Percentiles rank a stretch among this genome's conserved stretches.
Evolutionary conservation across 2,888 invertebrate species (phyloP).

Genomic region (Dolichomitus sp.): DNA sequence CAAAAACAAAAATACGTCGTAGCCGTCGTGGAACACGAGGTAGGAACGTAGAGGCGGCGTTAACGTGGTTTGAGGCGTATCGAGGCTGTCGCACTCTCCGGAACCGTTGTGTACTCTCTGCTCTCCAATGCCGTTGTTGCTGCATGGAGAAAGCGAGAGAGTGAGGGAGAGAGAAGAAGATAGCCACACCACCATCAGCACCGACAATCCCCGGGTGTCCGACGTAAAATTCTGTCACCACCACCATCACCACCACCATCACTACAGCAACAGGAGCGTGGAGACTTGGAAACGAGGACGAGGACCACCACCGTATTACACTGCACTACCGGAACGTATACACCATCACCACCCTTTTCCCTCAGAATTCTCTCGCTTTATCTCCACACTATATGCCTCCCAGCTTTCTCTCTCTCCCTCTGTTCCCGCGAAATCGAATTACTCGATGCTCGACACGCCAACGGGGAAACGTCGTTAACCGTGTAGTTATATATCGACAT

Average conservation of each 20-base stretch:
- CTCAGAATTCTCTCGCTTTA: constrained; percentile 33
- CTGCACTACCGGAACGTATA: constrained; percentile 63
- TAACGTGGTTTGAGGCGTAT: constrained; percentile 61
- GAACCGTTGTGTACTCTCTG: constrained; percentile 37
- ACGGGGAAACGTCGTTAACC: constrained; percentile 84
- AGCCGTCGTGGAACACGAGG: constrained; percentile 36
- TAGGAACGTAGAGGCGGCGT: constrained; percentile 41
- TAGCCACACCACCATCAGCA: constrained; percentile 22
- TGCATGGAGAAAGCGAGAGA: constrained; percentile 23
- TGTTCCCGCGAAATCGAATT: constrained; percentile 80
- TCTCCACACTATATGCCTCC: constrained; percentile 59
- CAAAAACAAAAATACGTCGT: constrained; percentile 63
- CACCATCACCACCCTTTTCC: constrained; percentile 56
- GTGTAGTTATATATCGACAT: constrained; percentile 82
- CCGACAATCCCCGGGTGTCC: constrained; percentile 58
- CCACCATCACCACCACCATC: constrained; percentile 28
- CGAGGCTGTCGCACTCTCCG: constrained; percentile 42
- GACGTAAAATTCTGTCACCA: constrained; percentile 68
- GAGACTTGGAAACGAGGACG: constrained; percentile 49
- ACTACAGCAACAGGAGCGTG: constrained; percentile 22
- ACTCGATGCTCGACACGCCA: constrained; percentile 82
- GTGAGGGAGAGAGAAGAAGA: background rate
- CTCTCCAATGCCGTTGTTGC: constrained; percentile 31
- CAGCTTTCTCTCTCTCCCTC: constrained; percentile 60
- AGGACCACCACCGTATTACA: constrained; percentile 63